Conservation (phyloP, 2,113 vertebrate species). For the Amia ocellicauda region DNA sequence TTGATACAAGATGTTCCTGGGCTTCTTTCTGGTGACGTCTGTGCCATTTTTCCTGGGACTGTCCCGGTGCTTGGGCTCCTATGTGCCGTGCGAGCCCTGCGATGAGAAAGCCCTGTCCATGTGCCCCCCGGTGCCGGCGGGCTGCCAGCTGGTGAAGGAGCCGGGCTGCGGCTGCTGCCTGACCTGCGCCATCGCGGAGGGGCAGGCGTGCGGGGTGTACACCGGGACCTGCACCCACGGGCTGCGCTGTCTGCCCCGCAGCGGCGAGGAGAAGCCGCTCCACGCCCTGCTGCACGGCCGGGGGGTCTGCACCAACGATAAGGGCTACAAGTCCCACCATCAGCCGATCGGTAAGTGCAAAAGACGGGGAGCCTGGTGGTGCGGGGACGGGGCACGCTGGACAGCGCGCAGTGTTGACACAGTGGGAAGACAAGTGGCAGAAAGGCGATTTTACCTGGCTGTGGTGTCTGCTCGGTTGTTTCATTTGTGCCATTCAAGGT, state of each 20-base stretch:
- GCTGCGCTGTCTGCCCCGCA: conserved; percentile 87
- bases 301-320: conserved; percentile 90
- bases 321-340: conserved; percentile 84
- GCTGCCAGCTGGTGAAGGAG: conserved; percentile 95
- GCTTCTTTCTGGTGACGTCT: conserved; percentile 72
- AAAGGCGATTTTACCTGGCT: too few species aligned
- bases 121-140: conserved; percentile 83
- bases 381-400: not conserved
- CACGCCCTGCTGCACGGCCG: conserved; percentile 93
- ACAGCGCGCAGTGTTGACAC: not conserved
- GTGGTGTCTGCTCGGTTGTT: too few species aligned
- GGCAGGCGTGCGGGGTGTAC: conserved; percentile 93
- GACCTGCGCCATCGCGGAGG: conserved; percentile 91
- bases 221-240: conserved; percentile 90
- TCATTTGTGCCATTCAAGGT: too few species aligned
- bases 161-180: conserved; percentile 97
- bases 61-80: conserved; percentile 79
- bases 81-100: conserved; percentile 94
- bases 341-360: conserved; percentile 76
- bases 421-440: too few species aligned
- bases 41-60: conserved; percentile 74
- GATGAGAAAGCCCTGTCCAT: conserved; percentile 92
- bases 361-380: not conserved
- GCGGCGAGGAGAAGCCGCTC: conserved; percentile 94
- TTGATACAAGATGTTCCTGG: conserved; percentile 83